A percentile compares a stretch with the other conserved stretches of the same genome.
phyloP scores from a whole-genome alignment of 2,888 invertebrate species.

The Litoditis marina region DNA sequence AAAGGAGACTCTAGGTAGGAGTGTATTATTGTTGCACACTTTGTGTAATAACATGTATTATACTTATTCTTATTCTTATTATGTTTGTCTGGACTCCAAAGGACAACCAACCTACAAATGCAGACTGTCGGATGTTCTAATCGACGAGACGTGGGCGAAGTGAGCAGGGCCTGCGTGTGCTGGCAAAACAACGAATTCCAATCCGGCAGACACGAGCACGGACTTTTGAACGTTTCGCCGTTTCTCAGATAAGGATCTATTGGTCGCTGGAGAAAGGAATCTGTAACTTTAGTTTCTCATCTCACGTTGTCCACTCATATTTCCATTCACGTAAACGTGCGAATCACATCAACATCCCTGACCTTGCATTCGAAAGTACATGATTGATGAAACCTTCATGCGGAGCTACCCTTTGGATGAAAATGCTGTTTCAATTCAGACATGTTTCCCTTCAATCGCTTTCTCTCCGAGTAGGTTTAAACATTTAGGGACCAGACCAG shows the following conservation, averaged over 20 bases:
- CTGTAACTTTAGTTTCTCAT: too few relatives aligned
- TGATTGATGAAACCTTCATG: too few relatives aligned
- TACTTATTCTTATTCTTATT: background rate
- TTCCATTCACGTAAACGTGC: too few relatives aligned
- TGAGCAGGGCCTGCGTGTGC: conserved; percentile 16
- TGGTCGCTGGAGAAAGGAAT: conserved; percentile 10
- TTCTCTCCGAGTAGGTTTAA: too few relatives aligned
- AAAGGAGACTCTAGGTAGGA: background rate
- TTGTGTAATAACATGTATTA: background rate
- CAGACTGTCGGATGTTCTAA: conserved; percentile 34
- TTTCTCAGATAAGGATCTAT: conserved; percentile 24
- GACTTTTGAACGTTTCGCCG: conserved; percentile 27
- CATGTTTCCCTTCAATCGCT: too few relatives aligned
- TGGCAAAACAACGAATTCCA: conserved; percentile 41
- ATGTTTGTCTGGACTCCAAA: background rate
- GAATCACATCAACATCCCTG: too few relatives aligned
- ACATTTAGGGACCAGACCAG: too few relatives aligned
- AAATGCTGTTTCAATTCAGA: too few relatives aligned
- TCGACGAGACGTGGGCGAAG: background rate
- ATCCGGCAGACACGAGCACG: conserved; percentile 34
- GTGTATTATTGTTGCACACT: background rate
- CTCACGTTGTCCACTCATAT: too few relatives aligned
- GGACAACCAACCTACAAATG: conserved; percentile 25
- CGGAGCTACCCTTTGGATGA: too few relatives aligned
- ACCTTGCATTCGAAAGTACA: background rate